Evolutionary conservation across 2,113 vertebrate genomes (phyloP).

Genomic region (Pterophyllum scalare): DNA sequence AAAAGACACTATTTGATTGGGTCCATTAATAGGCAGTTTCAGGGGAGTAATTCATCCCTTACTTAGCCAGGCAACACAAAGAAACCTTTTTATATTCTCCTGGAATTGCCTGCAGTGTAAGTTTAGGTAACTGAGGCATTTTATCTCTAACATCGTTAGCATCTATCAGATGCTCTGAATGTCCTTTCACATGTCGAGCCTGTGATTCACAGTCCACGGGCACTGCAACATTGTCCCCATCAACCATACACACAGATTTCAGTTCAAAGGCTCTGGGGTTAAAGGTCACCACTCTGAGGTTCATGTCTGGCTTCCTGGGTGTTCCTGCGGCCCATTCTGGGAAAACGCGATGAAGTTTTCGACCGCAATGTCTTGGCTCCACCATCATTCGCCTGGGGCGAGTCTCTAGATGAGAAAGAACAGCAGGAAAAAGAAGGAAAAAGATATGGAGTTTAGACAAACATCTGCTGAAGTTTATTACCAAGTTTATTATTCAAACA

Average conservation of each 20-base stretch:
- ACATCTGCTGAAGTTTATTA: conserved; percentile 25
- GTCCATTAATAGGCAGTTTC: conserved; percentile 36
- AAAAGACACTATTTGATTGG: conserved; percentile 57
- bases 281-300: conserved; percentile 97
- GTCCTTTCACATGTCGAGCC: conserved; percentile 22
- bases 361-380: conserved; percentile 83
- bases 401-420: conserved; percentile 82
- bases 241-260: neutral
- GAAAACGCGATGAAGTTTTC: conserved; percentile 86
- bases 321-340: conserved; percentile 86
- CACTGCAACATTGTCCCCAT: neutral
- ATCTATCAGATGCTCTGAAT: conserved; percentile 22
- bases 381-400: conserved; percentile 82
- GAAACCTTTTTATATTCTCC: conserved; percentile 34
- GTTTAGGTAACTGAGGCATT: neutral
- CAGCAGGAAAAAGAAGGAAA: conserved; percentile 9
- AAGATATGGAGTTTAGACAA: neutral
- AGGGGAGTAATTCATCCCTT: conserved; percentile 10
- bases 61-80: conserved; percentile 18
- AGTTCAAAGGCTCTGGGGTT: conserved; percentile 57
- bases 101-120: neutral
- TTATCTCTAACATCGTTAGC: conserved; percentile 22
- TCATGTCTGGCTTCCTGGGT: conserved; percentile 88
- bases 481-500: conserved; percentile 17
- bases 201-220: neutral